These are phyloP conservation scores for Azemiops feae DNA, from an alignment of 2,113 vertebrate genomes.

Conservation along the genomic window DNA sequence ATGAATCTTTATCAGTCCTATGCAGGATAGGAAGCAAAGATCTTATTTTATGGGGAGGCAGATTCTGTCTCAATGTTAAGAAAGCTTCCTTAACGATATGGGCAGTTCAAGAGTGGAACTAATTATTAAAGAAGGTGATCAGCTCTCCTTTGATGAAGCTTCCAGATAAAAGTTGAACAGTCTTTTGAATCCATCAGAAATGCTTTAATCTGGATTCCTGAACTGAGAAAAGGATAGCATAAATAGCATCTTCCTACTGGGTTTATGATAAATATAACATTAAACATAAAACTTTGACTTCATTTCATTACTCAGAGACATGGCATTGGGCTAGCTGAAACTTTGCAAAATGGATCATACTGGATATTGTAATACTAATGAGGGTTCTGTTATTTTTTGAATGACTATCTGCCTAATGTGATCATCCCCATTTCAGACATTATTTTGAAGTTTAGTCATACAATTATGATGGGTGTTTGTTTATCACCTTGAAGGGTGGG, in stretches of 20 bases:
- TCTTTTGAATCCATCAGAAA: background rate
- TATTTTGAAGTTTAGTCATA: background rate
- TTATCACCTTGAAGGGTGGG: slow-evolving; percentile 17
- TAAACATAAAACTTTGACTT: background rate
- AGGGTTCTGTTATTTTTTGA: background rate
- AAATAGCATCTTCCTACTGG: background rate
- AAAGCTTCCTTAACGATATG: background rate
- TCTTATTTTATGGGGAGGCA: background rate
- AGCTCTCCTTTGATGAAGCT: background rate
- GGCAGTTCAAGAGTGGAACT: background rate
- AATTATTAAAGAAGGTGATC: background rate
- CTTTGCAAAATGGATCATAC: background rate
- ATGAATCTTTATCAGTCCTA: background rate
- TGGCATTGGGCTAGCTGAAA: background rate
- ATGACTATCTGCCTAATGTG: background rate
- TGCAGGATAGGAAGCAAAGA: background rate
- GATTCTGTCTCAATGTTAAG: background rate
- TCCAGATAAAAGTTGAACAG: background rate
- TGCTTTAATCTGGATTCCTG: background rate
- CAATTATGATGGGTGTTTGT: background rate
- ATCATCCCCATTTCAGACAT: background rate
- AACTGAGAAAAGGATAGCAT: background rate
- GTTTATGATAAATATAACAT: background rate
- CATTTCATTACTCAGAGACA: background rate
- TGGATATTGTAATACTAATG: background rate